These are phyloP conservation scores for Chironomus tentans DNA, from an alignment of 2,888 invertebrate species.

Conservation along the genomic window DNA sequence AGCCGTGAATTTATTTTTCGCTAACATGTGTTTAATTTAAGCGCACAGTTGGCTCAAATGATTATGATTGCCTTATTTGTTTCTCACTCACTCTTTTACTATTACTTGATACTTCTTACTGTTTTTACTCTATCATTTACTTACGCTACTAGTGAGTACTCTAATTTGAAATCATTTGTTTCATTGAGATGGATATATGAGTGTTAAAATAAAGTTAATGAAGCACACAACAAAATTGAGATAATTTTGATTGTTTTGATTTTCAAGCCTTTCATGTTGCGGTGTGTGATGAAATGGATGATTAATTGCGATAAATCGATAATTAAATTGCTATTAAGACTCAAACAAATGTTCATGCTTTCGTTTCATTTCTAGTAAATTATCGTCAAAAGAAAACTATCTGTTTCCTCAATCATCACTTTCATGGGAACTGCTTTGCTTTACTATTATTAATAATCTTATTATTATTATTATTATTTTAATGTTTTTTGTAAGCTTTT, in stretches of 20 bases:
- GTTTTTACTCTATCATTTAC: neutral
- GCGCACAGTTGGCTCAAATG: constrained; percentile 2
- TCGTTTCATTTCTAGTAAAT: neutral
- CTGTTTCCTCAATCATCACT: constrained; percentile 20
- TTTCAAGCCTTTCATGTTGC: neutral
- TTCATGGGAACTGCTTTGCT: constrained; percentile 10
- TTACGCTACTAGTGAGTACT: neutral
- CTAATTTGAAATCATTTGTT: constrained; percentile 4
- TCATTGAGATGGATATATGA: neutral
- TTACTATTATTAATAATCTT: neutral
- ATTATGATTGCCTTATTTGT: constrained; percentile 7
- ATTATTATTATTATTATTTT: neutral
- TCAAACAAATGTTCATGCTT: neutral
- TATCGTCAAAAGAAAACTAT: neutral
- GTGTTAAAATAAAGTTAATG: constrained; percentile 1
- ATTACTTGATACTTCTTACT: neutral
- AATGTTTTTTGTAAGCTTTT: neutral
- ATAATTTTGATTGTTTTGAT: neutral
- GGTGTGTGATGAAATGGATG: neutral
- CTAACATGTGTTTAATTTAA: constrained; percentile 5
- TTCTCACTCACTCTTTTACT: neutral
- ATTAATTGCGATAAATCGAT: neutral
- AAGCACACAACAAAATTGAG: neutral
- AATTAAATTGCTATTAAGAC: constrained; percentile 20
- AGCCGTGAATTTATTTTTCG: neutral